These are phyloP conservation scores for Opisthocomus hoazin DNA, from an alignment of 2,113 vertebrate species.

Conservation along the genomic window DNA sequence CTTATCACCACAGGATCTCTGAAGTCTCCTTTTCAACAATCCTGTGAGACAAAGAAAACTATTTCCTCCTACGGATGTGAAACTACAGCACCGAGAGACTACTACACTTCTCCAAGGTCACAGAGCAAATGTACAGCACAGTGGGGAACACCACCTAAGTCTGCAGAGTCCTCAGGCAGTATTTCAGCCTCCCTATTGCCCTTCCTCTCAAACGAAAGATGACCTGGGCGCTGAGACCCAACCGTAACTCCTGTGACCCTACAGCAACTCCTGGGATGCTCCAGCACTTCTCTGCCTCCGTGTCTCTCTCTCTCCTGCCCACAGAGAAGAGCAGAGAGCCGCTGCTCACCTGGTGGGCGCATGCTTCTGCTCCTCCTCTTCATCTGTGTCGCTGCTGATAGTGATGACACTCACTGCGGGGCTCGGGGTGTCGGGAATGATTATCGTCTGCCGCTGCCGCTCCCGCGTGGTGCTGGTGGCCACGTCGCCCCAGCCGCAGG, in stretches of 20 bases:
- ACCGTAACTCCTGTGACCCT: neutral
- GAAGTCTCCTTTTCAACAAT: neutral
- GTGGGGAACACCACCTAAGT: neutral
- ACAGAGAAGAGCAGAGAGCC: neutral
- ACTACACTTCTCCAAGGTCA: neutral
- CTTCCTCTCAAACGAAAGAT: neutral
- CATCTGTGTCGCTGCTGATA: conserved; percentile 98
- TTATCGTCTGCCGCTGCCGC: conserved; percentile 89
- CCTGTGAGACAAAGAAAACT: neutral
- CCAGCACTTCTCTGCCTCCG: neutral
- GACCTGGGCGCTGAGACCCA: neutral
- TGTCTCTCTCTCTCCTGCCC: neutral
- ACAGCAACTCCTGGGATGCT: neutral
- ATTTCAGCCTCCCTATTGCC: neutral
- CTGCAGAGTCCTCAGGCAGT: neutral
- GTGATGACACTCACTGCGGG: conserved; percentile 98
- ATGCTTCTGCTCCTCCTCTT: conserved; percentile 94
- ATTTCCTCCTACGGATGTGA: neutral
- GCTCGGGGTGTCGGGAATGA: conserved; percentile 97
- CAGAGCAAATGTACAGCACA: neutral
- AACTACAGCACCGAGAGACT: neutral
- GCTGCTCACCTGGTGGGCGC: conserved; percentile 83
- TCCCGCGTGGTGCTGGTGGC: conserved; percentile 81
- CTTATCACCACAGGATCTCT: neutral
- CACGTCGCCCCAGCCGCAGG: conserved; percentile 78